Evolutionary conservation across 2,113 vertebrate species (phyloP).

Genomic region (Oceanites oceanicus): DNA sequence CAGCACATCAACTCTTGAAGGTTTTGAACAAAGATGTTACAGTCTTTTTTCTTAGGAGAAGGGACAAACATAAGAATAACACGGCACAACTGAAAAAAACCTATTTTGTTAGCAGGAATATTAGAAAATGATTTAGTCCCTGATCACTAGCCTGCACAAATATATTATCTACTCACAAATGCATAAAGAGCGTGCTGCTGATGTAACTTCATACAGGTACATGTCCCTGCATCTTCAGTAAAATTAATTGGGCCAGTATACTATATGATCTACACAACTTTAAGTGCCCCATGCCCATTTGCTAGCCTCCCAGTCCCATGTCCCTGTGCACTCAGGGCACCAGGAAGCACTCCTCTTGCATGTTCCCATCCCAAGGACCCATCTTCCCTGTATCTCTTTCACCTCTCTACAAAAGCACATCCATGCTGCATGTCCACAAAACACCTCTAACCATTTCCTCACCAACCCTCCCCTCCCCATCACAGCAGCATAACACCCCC

Average conservation of each 20-base stretch:
- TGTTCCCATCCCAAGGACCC: background rate
- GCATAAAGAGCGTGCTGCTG: background rate
- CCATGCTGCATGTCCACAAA: background rate
- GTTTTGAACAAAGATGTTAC: background rate
- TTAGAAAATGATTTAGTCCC: background rate
- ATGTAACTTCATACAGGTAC: background rate
- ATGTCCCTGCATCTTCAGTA: background rate
- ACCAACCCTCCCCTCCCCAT: background rate
- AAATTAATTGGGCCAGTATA: background rate
- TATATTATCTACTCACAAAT: background rate
- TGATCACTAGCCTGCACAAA: background rate
- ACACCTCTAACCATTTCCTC: background rate
- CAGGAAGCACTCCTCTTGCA: background rate
- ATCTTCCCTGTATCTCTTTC: background rate
- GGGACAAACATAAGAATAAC: background rate
- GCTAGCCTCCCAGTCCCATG: background rate
- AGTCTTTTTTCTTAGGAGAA: background rate
- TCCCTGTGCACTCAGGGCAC: background rate
- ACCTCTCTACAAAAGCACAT: background rate
- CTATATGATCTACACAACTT: background rate
- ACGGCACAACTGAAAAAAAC: background rate
- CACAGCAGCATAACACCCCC: background rate
- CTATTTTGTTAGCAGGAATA: background rate
- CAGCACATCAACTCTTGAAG: background rate
- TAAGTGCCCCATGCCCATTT: rapidly evolving